Conservation (phyloP, 2,797 vertebrate species). For the Enteromius unitaeniatus region DNA sequence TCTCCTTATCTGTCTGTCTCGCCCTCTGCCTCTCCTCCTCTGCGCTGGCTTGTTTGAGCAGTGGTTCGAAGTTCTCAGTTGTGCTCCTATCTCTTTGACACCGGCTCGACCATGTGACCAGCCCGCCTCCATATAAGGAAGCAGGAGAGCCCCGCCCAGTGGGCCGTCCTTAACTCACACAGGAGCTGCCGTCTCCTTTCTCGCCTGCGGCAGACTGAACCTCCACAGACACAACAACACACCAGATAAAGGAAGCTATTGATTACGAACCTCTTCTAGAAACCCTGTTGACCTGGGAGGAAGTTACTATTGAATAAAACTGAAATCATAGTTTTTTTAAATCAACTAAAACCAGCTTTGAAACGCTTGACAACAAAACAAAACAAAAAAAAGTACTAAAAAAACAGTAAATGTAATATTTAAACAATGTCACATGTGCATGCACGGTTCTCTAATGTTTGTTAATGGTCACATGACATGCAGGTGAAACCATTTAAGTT, state of each 20-base stretch:
- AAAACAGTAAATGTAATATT: not conserved
- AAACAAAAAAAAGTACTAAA: not conserved
- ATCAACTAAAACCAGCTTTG: not conserved
- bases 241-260: constrained; percentile 50
- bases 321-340: not conserved
- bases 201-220: constrained; percentile 30
- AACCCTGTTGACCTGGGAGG: not conserved
- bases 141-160: constrained; percentile 71
- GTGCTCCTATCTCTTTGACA: constrained; percentile 70
- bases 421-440: not conserved
- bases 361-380: not conserved
- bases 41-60: constrained; percentile 49
- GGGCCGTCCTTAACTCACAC: constrained; percentile 53
- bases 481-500: no score
- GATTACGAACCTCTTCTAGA: constrained; percentile 33
- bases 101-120: constrained; percentile 75
- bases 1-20: constrained; percentile 41
- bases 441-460: no score
- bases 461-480: no score
- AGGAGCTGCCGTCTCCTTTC: constrained; percentile 27
- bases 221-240: constrained; percentile 52
- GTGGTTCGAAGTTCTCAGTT: constrained; percentile 66
- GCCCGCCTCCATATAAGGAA: constrained; percentile 78
- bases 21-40: constrained; percentile 45
- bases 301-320: not conserved